Percentiles rank a stretch among this genome's conserved stretches.
Conservation (phyloP, 1,140 invertebrate genomes). For the Drosophila rhopaloa region DNA sequence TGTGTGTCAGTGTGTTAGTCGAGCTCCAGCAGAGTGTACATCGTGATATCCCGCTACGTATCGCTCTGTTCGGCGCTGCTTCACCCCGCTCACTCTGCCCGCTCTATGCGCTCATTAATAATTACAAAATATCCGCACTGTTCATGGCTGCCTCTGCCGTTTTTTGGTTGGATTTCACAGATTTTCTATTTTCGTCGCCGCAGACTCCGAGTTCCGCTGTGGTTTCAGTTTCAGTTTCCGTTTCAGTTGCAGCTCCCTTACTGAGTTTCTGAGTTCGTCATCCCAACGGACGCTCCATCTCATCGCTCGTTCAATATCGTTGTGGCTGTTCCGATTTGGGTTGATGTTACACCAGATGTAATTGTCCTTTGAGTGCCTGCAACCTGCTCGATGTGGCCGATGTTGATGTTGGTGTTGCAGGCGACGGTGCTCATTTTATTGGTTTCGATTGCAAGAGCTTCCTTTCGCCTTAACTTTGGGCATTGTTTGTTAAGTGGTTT, state of each 20-base stretch:
- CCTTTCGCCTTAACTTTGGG: slow-evolving; percentile 52
- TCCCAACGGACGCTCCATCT: slow-evolving; percentile 68
- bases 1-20: slow-evolving; percentile 40
- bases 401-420: slow-evolving; percentile 46
- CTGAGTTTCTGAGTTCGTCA: slow-evolving; percentile 55
- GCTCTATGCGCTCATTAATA: slow-evolving; percentile 54
- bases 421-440: slow-evolving; percentile 63
- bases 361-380: slow-evolving; percentile 48
- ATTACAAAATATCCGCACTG: slow-evolving; percentile 60
- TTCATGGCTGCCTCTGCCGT: slow-evolving; percentile 38
- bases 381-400: slow-evolving; percentile 42
- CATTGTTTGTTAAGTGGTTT: slow-evolving; percentile 54
- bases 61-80: slow-evolving; percentile 40
- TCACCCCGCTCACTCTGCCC: slow-evolving; percentile 31
- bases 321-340: slow-evolving; percentile 9
- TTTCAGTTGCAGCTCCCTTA: slow-evolving; percentile 36
- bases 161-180: slow-evolving; percentile 23
- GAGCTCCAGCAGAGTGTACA: slow-evolving; percentile 59
- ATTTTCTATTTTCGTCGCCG: slow-evolving; percentile 30
- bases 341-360: slow-evolving; percentile 17
- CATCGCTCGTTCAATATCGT: slow-evolving; percentile 47
- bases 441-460: slow-evolving; percentile 45
- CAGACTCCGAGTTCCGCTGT: slow-evolving; percentile 25
- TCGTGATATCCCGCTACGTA: slow-evolving; percentile 56
- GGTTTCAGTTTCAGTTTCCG: slow-evolving; percentile 28